Evolutionary conservation across 2,888 invertebrate genomes (phyloP), one percentile per base, ranked within the genome.

Genomic region (Terebella lapidaria): DNA sequence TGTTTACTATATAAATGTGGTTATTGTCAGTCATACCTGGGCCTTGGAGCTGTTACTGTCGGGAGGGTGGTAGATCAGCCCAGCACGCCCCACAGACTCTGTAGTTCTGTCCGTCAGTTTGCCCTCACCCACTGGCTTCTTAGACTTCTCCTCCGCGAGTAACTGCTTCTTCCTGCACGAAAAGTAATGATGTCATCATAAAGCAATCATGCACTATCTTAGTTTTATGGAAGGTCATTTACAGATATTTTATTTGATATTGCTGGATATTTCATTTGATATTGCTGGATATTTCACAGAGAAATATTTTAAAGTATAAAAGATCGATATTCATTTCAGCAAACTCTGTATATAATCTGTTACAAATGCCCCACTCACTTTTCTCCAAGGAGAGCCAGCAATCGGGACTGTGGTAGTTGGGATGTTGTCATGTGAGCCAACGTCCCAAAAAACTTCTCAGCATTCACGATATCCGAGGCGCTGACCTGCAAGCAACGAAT

Each of bases 401-500:
- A 70, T 54, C 75, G 66, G 22, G 73, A 72, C 64, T 74, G 73
- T 22, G 74, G 72, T 42, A 76, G 69, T 59, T 75, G 69, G 3
- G 66, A 64, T 3, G 69, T 66, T 45, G 67, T 66, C 25, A 71
- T 63, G 55, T 68, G 65, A 42, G 74, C 71, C 57, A 79, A 61
- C n/a, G 74, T 68, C 35, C 77, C 75, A 71, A 77, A 78, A 58
- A 77, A 64, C 60, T 73, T 72, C 61, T 79, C 78, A 25, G 79
- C 77, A 63, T 73, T 72, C 22, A 74, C 66, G 54, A 77, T 74
- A 63, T 79, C 78, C 22, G 69, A 60, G 1, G 75, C 68, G n/a
- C 73, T 74, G 5, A 79, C 72, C 78, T 78, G 58, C 20, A 35
- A 22, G 22, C 25, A 18, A 49, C 5, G 51, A 47, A 26, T 29